phyloP scores from a whole-genome alignment of 2,797 vertebrate genomes.

The Hephaestus fuliginosus region DNA sequence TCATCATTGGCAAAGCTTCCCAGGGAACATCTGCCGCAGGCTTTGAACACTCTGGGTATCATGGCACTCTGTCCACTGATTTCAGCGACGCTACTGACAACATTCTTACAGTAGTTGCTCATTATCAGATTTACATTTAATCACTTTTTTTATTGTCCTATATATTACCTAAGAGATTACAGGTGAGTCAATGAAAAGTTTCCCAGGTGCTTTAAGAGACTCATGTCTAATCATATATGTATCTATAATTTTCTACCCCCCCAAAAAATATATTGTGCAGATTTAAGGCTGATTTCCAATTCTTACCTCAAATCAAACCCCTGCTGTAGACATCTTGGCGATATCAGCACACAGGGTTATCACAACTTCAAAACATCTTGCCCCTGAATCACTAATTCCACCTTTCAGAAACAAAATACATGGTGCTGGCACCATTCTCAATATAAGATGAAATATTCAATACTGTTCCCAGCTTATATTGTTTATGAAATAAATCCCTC shows the following conservation, averaged over 20 bases:
- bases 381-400: conserved; percentile 15
- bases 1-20: conserved; percentile 28
- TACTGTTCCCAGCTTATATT: neutral
- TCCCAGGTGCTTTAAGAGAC: neutral
- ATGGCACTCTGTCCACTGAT: neutral
- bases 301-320: neutral
- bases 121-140: neutral
- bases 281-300: neutral
- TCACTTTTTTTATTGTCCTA: neutral
- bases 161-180: neutral
- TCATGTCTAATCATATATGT: too few species aligned
- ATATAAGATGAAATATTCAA: neutral
- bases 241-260: neutral
- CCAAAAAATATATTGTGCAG: neutral
- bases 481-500: conserved; percentile 42
- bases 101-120: conserved; percentile 11
- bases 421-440: neutral
- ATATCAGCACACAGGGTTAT: conserved; percentile 4
- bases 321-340: neutral
- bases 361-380: neutral
- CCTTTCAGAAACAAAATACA: conserved; percentile 23
- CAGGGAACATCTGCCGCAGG: conserved; percentile 21
- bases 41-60: conserved; percentile 14
- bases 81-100: neutral
- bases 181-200: neutral